Conservation (phyloP, 1,140 invertebrate genomes). For the Orchesella cincta region DNA sequence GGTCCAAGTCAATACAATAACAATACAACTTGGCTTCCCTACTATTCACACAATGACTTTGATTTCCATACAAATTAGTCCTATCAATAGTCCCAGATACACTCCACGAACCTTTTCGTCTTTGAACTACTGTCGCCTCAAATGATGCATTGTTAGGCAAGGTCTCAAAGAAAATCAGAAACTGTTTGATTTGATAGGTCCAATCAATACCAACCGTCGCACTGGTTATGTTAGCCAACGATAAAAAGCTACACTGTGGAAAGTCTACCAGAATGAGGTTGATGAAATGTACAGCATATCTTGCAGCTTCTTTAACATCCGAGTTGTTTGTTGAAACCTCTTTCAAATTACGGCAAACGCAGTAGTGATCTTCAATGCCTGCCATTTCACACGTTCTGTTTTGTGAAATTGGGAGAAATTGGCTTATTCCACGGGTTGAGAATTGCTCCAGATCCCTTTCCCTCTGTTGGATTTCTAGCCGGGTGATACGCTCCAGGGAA, state of each 20-base stretch:
- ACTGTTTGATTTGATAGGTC: not conserved
- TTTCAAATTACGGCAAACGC: not conserved
- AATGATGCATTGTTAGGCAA: not conserved
- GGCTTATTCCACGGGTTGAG: not conserved
- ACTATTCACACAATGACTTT: no score
- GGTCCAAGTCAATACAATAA: no score
- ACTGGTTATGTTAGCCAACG: not conserved
- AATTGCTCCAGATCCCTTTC: not conserved
- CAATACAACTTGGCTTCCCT: no score
- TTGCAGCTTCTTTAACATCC: not conserved
- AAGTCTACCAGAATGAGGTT: not conserved
- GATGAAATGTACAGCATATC: not conserved
- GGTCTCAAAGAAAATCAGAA: not conserved
- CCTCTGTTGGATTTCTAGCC: not conserved
- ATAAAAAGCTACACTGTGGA: not conserved
- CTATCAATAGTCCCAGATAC: no score
- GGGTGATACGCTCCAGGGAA: not conserved
- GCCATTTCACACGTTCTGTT: not conserved
- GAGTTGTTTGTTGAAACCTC: not conserved
- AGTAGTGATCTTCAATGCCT: not conserved
- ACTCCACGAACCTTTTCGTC: not conserved
- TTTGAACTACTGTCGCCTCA: not conserved
- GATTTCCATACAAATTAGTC: no score
- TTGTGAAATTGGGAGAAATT: not conserved
- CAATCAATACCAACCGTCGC: not conserved